A percentile compares a stretch with the other conserved stretches of the same genome.
These are phyloP conservation scores for Chouioia cunea DNA, from an alignment of 2,888 invertebrate genomes.

Conservation along the genomic window DNA sequence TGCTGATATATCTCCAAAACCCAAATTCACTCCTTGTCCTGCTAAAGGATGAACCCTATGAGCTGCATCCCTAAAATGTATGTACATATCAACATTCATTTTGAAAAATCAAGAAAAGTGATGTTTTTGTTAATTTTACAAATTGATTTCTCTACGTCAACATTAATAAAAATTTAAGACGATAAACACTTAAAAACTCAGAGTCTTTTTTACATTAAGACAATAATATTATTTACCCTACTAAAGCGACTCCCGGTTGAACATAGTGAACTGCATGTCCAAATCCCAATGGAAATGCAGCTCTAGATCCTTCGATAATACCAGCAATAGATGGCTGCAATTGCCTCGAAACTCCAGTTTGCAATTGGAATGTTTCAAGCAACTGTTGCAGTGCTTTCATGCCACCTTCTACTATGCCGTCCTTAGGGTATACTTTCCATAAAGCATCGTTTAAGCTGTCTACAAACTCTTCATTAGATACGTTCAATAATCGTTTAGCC, in stretches of 20 bases:
- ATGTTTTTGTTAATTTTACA: slow-evolving; percentile 6
- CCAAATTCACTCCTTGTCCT: slow-evolving; percentile 98
- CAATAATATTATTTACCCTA: slow-evolving; percentile 78
- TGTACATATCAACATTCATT: slow-evolving; percentile 18
- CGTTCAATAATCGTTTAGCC: slow-evolving; percentile 79
- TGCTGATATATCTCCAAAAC: slow-evolving; percentile 90
- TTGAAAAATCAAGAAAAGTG: neutral
- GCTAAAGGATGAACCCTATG: slow-evolving; percentile 96
- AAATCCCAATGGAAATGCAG: slow-evolving; percentile 92
- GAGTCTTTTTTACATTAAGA: neutral
- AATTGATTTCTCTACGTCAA: no score
- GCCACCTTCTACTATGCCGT: slow-evolving; percentile 71
- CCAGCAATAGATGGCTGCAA: slow-evolving; percentile 79
- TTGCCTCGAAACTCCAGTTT: slow-evolving; percentile 72
- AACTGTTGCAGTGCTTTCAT: slow-evolving; percentile 71
- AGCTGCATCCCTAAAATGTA: slow-evolving; percentile 79
- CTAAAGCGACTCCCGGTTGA: slow-evolving; percentile 82
- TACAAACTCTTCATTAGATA: slow-evolving; percentile 85
- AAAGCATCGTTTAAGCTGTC: slow-evolving; percentile 89
- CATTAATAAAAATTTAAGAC: no score
- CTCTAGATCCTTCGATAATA: slow-evolving; percentile 77
- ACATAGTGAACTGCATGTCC: slow-evolving; percentile 91
- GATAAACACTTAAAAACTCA: no score
- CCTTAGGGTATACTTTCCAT: slow-evolving; percentile 76
- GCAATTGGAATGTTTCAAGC: slow-evolving; percentile 67